A percentile compares a stretch with the other conserved stretches of the same genome.
Conservation (phyloP, 23 tunicate genomes). For the Styela clava region DNA sequence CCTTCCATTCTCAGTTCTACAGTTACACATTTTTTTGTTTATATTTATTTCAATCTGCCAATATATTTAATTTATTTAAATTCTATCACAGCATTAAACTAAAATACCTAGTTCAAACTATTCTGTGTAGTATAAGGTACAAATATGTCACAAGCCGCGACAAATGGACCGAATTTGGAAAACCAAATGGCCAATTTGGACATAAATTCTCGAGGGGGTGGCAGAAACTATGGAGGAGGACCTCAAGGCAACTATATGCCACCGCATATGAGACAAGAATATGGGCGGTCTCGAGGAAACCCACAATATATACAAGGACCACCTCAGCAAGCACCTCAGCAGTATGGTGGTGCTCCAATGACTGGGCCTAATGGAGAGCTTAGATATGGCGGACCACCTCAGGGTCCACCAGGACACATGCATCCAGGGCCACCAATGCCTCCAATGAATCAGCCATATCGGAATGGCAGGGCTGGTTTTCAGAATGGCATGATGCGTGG, state of each 20-base stretch:
- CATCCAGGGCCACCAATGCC: constrained; percentile 74
- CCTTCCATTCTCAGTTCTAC: too few species aligned
- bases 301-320: constrained; percentile 52
- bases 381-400: constrained; percentile 32
- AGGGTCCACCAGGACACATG: constrained; percentile 56
- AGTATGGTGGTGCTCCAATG: constrained; percentile 95
- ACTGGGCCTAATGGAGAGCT: constrained; percentile 90
- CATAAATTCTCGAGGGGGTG: constrained; percentile 28
- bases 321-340: constrained; percentile 51
- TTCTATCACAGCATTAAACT: not conserved
- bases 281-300: constrained; percentile 58
- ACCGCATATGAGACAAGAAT: constrained; percentile 72
- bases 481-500: constrained; percentile 66
- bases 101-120: not conserved
- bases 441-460: constrained; percentile 50
- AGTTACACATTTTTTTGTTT: too few species aligned
- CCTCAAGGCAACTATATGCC: constrained; percentile 79
- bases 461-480: constrained; percentile 55
- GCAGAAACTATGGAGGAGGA: constrained; percentile 26
- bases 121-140: not conserved
- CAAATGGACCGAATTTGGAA: constrained; percentile 28
- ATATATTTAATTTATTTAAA: too few species aligned
- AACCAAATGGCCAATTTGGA: constrained; percentile 32
- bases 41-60: too few species aligned
- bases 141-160: constrained; percentile 24